Percentiles rank a stretch among this genome's conserved stretches.
These are phyloP conservation scores for Drosophila cardini DNA, from an alignment of 1,140 invertebrate species.

Conservation along the genomic window DNA sequence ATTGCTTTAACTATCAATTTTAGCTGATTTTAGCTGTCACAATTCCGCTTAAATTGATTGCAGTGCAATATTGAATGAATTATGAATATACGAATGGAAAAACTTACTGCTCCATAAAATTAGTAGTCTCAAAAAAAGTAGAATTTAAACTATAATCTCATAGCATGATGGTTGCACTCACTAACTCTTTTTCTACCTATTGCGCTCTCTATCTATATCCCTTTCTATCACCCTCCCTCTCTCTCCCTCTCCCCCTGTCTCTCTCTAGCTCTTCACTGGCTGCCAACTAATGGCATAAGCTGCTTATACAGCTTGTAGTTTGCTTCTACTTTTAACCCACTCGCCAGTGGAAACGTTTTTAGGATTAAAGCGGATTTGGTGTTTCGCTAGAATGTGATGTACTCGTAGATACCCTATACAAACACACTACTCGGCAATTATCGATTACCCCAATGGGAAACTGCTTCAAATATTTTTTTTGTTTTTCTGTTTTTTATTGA, in stretches of 20 bases:
- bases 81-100: background rate
- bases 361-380: slow-evolving; percentile 64
- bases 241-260: background rate
- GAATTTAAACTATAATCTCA: slow-evolving; percentile 1
- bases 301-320: slow-evolving; percentile 67
- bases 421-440: slow-evolving; percentile 38
- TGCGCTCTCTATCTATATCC: background rate
- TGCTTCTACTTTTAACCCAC: slow-evolving; percentile 71
- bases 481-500: slow-evolving; percentile 2
- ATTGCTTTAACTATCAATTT: too few relatives aligned
- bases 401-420: background rate
- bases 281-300: slow-evolving; percentile 71
- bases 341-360: slow-evolving; percentile 61
- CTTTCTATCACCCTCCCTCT: background rate
- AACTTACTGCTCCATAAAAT: slow-evolving; percentile 6
- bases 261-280: slow-evolving; percentile 26
- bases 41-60: too few relatives aligned
- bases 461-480: background rate
- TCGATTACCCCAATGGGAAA: background rate
- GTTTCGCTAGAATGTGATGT: slow-evolving; percentile 9
- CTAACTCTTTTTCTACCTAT: background rate
- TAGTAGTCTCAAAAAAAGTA: slow-evolving; percentile 12
- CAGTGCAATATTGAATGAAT: background rate
- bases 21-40: too few relatives aligned
- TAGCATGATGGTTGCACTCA: background rate